phyloP scores from a whole-genome alignment of 2,797 vertebrate genomes.

The Lindbergichthys nudifrons region DNA sequence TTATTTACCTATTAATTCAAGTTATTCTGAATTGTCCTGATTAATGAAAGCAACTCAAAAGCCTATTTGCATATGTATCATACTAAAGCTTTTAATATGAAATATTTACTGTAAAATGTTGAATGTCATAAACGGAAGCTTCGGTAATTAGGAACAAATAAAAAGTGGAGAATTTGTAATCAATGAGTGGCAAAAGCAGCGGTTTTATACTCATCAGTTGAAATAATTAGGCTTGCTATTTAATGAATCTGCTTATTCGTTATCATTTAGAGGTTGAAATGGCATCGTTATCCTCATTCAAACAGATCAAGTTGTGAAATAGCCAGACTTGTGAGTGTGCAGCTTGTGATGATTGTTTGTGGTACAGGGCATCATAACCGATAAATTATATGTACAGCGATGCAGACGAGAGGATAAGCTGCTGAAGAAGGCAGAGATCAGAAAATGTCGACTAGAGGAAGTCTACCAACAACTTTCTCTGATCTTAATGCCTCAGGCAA shows the following conservation, averaged over 20 bases:
- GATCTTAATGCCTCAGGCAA: not conserved
- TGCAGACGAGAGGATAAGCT: not conserved
- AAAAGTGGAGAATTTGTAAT: not conserved
- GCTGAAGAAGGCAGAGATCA: not conserved
- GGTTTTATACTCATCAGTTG: not conserved
- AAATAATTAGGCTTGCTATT: not conserved
- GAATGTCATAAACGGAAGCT: not conserved
- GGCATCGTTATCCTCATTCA: not conserved
- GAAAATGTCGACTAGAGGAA: not conserved
- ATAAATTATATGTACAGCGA: not conserved
- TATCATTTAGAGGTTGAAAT: not conserved
- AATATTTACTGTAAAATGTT: not conserved
- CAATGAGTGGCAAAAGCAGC: not conserved
- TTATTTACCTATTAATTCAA: not conserved
- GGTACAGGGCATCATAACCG: not conserved
- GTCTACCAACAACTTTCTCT: not conserved
- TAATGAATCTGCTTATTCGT: not conserved
- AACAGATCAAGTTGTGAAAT: not conserved
- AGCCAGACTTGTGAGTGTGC: not conserved
- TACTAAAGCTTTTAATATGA: not conserved
- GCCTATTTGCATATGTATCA: not conserved
- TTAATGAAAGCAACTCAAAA: not conserved
- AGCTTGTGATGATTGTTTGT: not conserved
- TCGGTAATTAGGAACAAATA: not conserved
- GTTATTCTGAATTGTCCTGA: not conserved